Evolutionary conservation across 2,113 vertebrate species (phyloP).

Genomic region (Atherinomorus stipes): DNA sequence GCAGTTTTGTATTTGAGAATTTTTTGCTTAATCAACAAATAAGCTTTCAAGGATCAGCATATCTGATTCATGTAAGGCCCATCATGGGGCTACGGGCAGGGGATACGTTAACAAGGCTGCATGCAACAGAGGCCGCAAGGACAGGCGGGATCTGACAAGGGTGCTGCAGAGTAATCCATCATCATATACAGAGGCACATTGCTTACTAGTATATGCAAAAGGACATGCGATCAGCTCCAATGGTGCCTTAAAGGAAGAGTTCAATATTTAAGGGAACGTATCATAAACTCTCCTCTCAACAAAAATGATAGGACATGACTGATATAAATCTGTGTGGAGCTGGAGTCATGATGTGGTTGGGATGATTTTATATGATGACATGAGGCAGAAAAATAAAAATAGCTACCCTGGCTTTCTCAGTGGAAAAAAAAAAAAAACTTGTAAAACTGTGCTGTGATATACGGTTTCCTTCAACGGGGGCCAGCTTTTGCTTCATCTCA

Average conservation of each 20-base stretch:
- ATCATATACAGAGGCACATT: conserved; percentile 37
- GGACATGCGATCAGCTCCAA: conserved; percentile 11
- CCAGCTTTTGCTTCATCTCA: too few species aligned
- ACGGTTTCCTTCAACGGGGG: too few species aligned
- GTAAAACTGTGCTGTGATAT: neutral
- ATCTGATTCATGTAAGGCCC: conserved; percentile 8
- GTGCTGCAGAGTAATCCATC: conserved; percentile 58
- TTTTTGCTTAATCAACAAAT: neutral
- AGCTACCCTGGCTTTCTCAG: neutral
- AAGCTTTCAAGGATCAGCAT: conserved; percentile 8
- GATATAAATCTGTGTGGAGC: conserved; percentile 16
- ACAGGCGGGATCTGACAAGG: conserved; percentile 24
- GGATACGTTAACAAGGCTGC: conserved; percentile 1
- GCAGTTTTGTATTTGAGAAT: neutral
- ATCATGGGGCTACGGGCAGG: neutral
- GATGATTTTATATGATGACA: neutral
- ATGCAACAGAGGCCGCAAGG: conserved; percentile 14
- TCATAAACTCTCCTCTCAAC: neutral
- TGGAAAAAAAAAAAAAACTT: neutral
- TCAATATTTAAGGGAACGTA: conserved; percentile 2
- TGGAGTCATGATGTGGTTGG: neutral
- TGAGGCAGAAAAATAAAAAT: neutral
- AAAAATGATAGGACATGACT: conserved; percentile 12
- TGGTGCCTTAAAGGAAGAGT: conserved; percentile 16
- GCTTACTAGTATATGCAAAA: conserved; percentile 34